These are phyloP conservation scores for Eleutherodactylus coqui DNA, from an alignment of 2,797 vertebrate species.

Conservation along the genomic window DNA sequence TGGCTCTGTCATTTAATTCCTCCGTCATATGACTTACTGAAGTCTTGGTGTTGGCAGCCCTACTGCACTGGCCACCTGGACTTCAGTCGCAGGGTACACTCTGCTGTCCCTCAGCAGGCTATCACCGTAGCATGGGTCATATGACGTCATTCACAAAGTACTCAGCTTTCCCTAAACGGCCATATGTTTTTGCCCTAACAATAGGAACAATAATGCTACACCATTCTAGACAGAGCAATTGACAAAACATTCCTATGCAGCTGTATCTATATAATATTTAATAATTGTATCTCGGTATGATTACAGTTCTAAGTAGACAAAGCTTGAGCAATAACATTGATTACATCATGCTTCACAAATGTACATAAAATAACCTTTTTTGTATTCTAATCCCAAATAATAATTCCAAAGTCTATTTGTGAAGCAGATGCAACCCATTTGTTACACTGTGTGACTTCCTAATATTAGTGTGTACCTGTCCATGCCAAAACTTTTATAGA, in stretches of 20 bases:
- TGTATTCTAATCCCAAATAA: neutral
- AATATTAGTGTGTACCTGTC: neutral
- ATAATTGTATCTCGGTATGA: neutral
- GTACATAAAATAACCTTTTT: neutral
- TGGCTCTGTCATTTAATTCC: too few relatives aligned
- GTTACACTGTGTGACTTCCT: neutral
- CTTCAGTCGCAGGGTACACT: too few relatives aligned
- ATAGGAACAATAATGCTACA: neutral
- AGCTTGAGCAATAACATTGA: neutral
- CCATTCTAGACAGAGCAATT: neutral
- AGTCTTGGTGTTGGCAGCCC: too few relatives aligned
- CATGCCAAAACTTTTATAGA: neutral
- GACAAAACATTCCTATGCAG: too few relatives aligned
- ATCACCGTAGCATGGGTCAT: too few relatives aligned
- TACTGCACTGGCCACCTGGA: too few relatives aligned
- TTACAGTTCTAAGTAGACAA: neutral
- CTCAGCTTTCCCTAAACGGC: too few relatives aligned
- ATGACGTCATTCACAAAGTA: too few relatives aligned
- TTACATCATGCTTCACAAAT: neutral
- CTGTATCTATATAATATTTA: neutral
- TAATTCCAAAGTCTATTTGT: neutral
- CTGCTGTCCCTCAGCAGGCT: too few relatives aligned
- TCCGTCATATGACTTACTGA: too few relatives aligned
- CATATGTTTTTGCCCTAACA: too few relatives aligned
- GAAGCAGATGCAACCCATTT: constrained; percentile 11